A percentile compares a stretch with the other conserved stretches of the same genome.
Conservation (phyloP, 2,797 vertebrate species). For the Cuculus canorus region DNA sequence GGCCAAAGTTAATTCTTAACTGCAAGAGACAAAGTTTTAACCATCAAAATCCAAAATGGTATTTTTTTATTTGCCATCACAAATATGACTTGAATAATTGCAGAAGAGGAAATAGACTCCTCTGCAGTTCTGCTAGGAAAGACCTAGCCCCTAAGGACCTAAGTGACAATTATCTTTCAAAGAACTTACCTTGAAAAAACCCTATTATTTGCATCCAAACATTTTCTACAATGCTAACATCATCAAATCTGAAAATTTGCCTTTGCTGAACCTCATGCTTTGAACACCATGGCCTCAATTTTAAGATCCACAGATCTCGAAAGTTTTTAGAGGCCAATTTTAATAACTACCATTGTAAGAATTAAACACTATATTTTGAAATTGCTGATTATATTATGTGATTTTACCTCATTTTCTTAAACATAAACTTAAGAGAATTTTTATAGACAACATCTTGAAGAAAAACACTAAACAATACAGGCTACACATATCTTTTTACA, state of each 20-base stretch:
- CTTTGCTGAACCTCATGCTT: not conserved
- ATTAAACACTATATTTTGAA: not conserved
- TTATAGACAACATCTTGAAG: not conserved
- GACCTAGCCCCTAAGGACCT: not conserved
- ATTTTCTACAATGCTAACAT: not conserved
- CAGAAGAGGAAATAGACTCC: not conserved
- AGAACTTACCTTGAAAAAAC: not conserved
- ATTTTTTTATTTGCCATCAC: not conserved
- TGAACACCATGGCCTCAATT: not conserved
- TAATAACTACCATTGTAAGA: not conserved
- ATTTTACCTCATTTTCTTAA: not conserved
- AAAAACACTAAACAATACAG: not conserved
- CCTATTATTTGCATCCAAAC: not conserved
- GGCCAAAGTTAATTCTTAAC: slow-evolving; percentile 86
- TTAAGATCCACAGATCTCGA: not conserved
- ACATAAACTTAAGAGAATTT: not conserved
- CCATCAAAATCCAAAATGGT: not conserved
- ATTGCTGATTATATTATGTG: not conserved
- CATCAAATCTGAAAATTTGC: not conserved
- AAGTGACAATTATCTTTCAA: not conserved
- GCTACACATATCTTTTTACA: not conserved
- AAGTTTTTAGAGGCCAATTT: not conserved
- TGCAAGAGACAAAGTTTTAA: slow-evolving; percentile 67
- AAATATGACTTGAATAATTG: not conserved
- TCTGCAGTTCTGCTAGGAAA: not conserved